Evolutionary conservation across 2,797 vertebrate species (phyloP), one percentile per base, ranked within the genome.

Genomic region (Eleutherodactylus coqui): DNA sequence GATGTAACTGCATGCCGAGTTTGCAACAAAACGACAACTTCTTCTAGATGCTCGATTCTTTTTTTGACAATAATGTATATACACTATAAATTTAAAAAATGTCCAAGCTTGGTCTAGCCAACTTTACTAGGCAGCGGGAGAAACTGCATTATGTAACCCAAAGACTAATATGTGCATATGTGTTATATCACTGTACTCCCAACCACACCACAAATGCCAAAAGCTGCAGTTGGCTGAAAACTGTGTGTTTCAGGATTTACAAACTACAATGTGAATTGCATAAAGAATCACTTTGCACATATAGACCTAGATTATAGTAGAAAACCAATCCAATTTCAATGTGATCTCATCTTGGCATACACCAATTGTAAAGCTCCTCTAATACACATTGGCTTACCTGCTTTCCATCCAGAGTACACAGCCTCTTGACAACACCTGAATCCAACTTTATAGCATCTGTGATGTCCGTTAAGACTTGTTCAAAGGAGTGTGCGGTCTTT

Each of bases 371-470:
- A 13, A 3, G 4, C 21, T 43, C 43, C 21, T 43, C 21, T 5
- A 43, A 45, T 43, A 73, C 4, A 73, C 16, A 73, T n/a, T 73
- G 24, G 27, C 96, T 90, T 93, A 99, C 98, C 97, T 98, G 98
- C 89, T 97, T 99, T 88, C 98, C 98, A 47, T 98, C 97, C 92
- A 99, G 91, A 0, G 98, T 99, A 91, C 96, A 99, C 77, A 99
- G 95, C 89, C 96, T 96, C 93, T 96, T 99, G 89, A 99, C 97
- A 49, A 96, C 95, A 6, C 98, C 98, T 0, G 97, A 97, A 93
- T 99, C 98, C 91, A 99, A 89, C 91, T 99, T 99, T 95, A 99
- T 97, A 79, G 98, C 97, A 53, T 99, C 97, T 0, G 98, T 99
- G 94, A 99, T 99, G 91, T 99, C 98, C 0, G 96, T 98, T 90